These are phyloP conservation scores for Epinephelus moara DNA, from an alignment of 2,113 vertebrate species.

Conservation along the genomic window DNA sequence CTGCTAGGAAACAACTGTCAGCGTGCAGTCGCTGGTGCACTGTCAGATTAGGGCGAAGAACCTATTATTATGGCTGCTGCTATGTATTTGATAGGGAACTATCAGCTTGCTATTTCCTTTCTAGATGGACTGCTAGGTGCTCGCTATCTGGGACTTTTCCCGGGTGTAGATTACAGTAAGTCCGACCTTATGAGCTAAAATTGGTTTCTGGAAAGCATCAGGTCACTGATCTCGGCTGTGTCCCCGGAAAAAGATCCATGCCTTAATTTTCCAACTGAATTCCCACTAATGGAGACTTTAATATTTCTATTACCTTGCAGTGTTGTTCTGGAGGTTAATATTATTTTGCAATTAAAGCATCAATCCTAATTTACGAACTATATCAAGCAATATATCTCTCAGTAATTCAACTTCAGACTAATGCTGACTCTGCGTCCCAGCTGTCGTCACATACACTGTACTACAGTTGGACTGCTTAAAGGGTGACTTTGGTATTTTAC, in stretches of 20 bases:
- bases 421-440: constrained; percentile 30
- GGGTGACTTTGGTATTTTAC: too few relatives aligned
- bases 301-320: constrained; percentile 45
- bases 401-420: not conserved
- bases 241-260: constrained; percentile 9
- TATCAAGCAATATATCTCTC: constrained; percentile 4
- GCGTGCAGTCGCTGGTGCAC: constrained; percentile 21
- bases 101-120: constrained; percentile 17
- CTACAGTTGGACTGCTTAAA: not conserved
- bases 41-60: constrained; percentile 30
- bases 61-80: constrained; percentile 25
- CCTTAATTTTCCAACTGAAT: constrained; percentile 56
- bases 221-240: constrained; percentile 20
- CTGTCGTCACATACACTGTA: not conserved
- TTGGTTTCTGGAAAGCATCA: constrained; percentile 11
- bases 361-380: constrained; percentile 49
- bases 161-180: constrained; percentile 20
- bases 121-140: constrained; percentile 10
- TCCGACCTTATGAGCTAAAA: constrained; percentile 36
- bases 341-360: constrained; percentile 56
- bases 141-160: constrained; percentile 3
- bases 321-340: constrained; percentile 35
- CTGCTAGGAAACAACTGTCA: constrained; percentile 25
- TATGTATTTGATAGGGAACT: constrained; percentile 21
- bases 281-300: constrained; percentile 51